Evolutionary conservation across 2,888 invertebrate genomes (phyloP).

Genomic region (Fabriciana adippe): DNA sequence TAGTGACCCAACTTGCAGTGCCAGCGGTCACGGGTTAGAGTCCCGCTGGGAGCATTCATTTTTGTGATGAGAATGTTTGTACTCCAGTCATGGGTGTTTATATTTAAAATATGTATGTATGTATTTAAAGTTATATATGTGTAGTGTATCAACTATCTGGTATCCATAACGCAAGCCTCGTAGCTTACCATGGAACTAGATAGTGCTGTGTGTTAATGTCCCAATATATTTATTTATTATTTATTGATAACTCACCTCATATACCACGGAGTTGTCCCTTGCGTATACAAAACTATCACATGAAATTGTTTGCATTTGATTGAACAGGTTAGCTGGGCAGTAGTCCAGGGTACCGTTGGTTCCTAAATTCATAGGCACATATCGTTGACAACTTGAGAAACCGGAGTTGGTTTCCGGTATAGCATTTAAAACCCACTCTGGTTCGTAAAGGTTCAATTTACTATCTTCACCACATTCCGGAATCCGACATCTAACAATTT

Average conservation of each 20-base stretch:
- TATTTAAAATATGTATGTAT: no score
- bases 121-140: no score
- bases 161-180: no score
- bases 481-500: conserved; percentile 62
- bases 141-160: no score
- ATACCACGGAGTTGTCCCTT: conserved; percentile 47
- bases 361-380: conserved; percentile 43
- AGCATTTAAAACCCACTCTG: conserved; percentile 61
- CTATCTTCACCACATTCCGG: conserved; percentile 62
- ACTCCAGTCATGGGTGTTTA: no score
- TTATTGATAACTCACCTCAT: conserved; percentile 44
- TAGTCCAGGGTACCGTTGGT: conserved; percentile 42
- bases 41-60: no score
- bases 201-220: no score
- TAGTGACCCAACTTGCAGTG: no score
- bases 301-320: conserved; percentile 27
- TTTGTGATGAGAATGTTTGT: no score
- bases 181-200: no score
- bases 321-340: conserved; percentile 59
- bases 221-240: no score
- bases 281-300: conserved; percentile 47
- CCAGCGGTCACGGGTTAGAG: no score
- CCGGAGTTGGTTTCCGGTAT: conserved; percentile 56
- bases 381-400: conserved; percentile 62
- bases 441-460: conserved; percentile 43